Evolutionary conservation across 2,888 invertebrate species (phyloP).

Genomic region (Andrena marginata): DNA sequence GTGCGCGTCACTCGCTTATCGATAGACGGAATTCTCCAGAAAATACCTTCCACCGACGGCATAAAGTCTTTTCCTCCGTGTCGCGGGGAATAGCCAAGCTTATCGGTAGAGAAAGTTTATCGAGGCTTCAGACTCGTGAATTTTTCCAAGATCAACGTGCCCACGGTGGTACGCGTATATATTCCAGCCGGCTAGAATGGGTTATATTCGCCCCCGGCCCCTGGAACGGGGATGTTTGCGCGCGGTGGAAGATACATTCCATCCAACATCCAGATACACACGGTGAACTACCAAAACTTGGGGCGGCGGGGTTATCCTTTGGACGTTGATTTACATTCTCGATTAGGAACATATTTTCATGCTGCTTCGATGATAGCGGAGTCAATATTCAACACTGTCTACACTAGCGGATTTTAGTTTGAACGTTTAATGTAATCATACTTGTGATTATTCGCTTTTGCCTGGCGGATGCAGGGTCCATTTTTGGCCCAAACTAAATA

Average conservation of each 20-base stretch:
- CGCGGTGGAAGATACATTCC: conserved; percentile 41
- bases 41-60: conserved; percentile 38
- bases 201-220: conserved; percentile 29
- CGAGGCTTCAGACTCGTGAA: conserved; percentile 49
- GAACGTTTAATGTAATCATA: no score
- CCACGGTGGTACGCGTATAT: conserved; percentile 24
- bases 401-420: no score
- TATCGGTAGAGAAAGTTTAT: conserved; percentile 56
- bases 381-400: no score
- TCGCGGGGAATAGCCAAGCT: conserved; percentile 33
- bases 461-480: no score
- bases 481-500: no score
- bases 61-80: conserved; percentile 28
- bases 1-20: conserved; percentile 7
- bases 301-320: conserved; percentile 9
- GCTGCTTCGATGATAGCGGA: neutral
- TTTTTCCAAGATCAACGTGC: conserved; percentile 55
- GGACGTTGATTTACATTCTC: conserved; percentile 22
- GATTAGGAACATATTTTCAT: conserved; percentile 25
- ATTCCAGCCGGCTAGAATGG: conserved; percentile 38
- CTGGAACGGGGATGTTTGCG: conserved; percentile 42
- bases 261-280: conserved; percentile 6
- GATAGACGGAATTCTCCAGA: conserved; percentile 45
- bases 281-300: conserved; percentile 17
- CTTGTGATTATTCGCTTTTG: no score